These are phyloP conservation scores for Dermatophagoides farinae DNA, from an alignment of 1,140 invertebrate genomes.

Conservation along the genomic window DNA sequence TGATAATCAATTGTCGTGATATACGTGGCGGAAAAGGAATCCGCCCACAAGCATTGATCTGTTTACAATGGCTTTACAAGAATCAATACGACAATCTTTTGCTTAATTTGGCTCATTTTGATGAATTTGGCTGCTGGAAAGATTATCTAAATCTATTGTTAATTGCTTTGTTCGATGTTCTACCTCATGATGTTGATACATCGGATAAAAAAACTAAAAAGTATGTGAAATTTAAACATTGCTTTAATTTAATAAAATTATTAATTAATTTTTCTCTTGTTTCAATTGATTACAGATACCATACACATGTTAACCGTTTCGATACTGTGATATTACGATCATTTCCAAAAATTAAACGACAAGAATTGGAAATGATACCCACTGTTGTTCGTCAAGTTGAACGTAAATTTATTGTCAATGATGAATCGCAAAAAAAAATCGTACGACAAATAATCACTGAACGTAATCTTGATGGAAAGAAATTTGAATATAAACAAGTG, in stretches of 20 bases:
- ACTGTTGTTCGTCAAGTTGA: neutral
- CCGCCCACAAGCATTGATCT: conserved; percentile 1
- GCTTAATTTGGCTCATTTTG: neutral
- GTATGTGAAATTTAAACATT: too few relatives aligned
- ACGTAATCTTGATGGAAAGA: neutral
- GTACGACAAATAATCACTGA: neutral
- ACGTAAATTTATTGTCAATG: neutral
- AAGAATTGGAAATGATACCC: neutral
- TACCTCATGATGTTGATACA: neutral
- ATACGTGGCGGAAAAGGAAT: conserved; percentile 8
- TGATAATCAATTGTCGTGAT: neutral
- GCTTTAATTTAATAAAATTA: too few relatives aligned
- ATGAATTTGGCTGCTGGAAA: conserved; percentile 10
- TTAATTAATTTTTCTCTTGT: too few relatives aligned
- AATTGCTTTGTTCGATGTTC: neutral
- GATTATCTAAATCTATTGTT: conserved; percentile 6
- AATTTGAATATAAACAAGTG: neutral
- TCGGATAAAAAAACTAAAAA: neutral
- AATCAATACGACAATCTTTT: neutral
- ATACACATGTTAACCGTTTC: neutral
- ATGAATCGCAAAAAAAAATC: neutral
- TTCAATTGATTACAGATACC: too few relatives aligned
- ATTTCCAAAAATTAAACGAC: neutral
- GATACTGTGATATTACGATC: neutral
- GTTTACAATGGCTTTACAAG: neutral